Conservation (phyloP, 2,888 invertebrate genomes). For the Desoria tigrina region DNA sequence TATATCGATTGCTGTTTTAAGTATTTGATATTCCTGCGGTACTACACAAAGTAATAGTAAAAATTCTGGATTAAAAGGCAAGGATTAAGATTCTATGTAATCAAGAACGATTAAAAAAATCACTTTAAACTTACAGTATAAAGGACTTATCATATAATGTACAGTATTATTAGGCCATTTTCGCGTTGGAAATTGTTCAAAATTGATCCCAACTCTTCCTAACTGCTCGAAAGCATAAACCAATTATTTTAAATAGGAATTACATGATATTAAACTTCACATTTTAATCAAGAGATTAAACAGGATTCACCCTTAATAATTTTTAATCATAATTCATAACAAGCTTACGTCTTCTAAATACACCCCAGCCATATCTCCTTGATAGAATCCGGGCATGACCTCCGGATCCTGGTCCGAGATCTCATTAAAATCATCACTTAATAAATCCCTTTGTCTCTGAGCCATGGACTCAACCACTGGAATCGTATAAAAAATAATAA, state of each 20-base stretch:
- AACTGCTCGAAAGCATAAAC: slow-evolving; percentile 33
- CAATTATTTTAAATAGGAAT: neutral
- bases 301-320: slow-evolving; percentile 6
- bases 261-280: neutral
- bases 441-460: slow-evolving; percentile 42
- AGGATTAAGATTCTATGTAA: neutral
- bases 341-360: slow-evolving; percentile 57
- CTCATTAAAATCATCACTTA: slow-evolving; percentile 42
- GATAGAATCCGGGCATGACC: slow-evolving; percentile 67
- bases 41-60: slow-evolving; percentile 55
- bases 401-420: slow-evolving; percentile 64
- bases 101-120: neutral
- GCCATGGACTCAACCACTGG: slow-evolving; percentile 51
- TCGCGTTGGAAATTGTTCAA: slow-evolving; percentile 67
- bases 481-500: neutral
- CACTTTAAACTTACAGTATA: slow-evolving; percentile 60
- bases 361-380: slow-evolving; percentile 70
- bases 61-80: too few relatives aligned
- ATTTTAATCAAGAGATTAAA: neutral
- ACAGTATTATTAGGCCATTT: slow-evolving; percentile 68
- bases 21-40: slow-evolving; percentile 63
- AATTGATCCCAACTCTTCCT: slow-evolving; percentile 64
- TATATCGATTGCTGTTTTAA: slow-evolving; percentile 64
- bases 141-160: slow-evolving; percentile 67
- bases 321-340: neutral